These are phyloP conservation scores for Panurus biarmicus DNA, from an alignment of 2,113 vertebrate genomes.

Conservation along the genomic window DNA sequence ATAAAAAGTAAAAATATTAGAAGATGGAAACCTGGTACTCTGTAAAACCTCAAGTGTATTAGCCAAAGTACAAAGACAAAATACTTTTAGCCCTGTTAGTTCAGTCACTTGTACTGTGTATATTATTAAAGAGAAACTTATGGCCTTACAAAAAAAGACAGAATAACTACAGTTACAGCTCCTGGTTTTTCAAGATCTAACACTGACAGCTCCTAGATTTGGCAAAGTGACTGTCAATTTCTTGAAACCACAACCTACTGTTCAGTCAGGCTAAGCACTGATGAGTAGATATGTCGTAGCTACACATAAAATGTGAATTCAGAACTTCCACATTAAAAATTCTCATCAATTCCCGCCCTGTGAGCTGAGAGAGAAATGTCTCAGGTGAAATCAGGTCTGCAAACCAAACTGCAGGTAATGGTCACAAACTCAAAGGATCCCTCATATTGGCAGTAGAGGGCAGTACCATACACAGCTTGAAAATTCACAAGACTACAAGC, in stretches of 20 bases:
- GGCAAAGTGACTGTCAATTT: neutral
- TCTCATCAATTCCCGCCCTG: neutral
- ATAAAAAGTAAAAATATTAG: neutral
- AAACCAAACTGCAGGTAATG: neutral
- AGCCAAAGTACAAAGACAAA: neutral
- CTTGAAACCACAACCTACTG: neutral
- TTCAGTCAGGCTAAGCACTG: neutral
- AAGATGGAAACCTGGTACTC: neutral
- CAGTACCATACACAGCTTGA: neutral
- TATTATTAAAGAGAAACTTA: neutral
- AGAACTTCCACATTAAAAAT: neutral
- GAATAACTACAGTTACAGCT: neutral
- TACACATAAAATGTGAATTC: neutral
- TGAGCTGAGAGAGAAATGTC: neutral
- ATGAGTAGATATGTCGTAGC: neutral
- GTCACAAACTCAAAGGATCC: neutral
- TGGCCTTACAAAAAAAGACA: neutral
- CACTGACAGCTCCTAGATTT: neutral
- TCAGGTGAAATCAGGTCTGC: neutral
- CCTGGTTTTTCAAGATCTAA: neutral
- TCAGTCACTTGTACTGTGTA: neutral
- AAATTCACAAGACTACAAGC: neutral
- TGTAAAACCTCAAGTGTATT: neutral
- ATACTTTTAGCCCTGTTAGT: neutral
- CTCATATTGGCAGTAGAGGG: constrained; percentile 21